Conservation (phyloP, 1,140 invertebrate species). For the Drosophila erecta region DNA sequence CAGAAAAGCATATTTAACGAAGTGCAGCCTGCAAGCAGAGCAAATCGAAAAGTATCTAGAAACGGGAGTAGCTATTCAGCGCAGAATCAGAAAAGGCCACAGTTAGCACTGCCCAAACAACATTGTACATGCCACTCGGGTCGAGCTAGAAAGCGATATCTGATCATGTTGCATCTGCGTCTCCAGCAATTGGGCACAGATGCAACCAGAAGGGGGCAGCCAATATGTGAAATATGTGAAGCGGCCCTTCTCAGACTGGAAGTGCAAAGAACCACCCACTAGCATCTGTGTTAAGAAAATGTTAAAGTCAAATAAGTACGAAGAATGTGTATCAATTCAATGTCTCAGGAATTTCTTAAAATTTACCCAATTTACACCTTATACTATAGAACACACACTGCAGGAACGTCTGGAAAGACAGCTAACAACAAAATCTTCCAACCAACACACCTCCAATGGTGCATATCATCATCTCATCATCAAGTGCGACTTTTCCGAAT, state of each 20-base stretch:
- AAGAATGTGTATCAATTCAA: slow-evolving; percentile 65
- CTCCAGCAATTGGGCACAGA: too few relatives aligned
- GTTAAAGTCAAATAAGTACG: slow-evolving; percentile 2
- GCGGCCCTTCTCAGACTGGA: background rate
- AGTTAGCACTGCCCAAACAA: slow-evolving; percentile 12
- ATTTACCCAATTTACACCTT: slow-evolving; percentile 39
- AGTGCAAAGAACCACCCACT: background rate
- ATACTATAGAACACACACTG: slow-evolving; percentile 27
- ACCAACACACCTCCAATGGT: slow-evolving; percentile 13
- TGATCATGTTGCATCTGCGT: too few relatives aligned
- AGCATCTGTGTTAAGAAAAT: slow-evolving; percentile 12
- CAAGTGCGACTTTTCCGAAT: slow-evolving; percentile 30
- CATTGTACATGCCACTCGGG: too few relatives aligned
- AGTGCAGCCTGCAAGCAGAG: background rate
- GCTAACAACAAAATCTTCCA: slow-evolving; percentile 3
- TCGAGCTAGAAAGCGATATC: too few relatives aligned
- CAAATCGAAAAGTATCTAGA: slow-evolving; percentile 10
- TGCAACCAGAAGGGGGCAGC: too few relatives aligned
- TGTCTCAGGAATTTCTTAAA: slow-evolving; percentile 82
- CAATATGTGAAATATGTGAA: too few relatives aligned
- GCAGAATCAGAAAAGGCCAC: slow-evolving; percentile 31
- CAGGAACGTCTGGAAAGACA: slow-evolving; percentile 1
- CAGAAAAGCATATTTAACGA: slow-evolving; percentile 29
- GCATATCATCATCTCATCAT: slow-evolving; percentile 37
- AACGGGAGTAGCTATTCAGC: slow-evolving; percentile 4